A percentile compares a stretch with the other conserved stretches of the same genome.
Evolutionary conservation across 2,113 vertebrate genomes (phyloP).

Genomic region (Noctilio leporinus): DNA sequence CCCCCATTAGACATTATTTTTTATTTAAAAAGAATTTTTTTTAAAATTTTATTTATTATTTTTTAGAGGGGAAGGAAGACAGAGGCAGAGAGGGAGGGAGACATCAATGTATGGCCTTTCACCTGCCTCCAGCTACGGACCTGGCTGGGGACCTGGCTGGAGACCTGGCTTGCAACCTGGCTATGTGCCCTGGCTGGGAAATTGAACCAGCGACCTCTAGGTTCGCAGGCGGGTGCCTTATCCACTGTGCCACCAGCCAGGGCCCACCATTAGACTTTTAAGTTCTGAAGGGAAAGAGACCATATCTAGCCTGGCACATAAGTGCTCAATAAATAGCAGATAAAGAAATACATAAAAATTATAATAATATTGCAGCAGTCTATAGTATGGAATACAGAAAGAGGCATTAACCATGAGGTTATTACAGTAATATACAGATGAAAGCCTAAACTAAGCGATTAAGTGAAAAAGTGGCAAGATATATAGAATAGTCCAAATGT

Average conservation of each 20-base stretch:
- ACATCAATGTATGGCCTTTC: too few relatives aligned
- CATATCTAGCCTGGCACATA: neutral
- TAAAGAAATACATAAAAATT: neutral
- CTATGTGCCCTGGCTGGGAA: too few relatives aligned
- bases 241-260: too few relatives aligned
- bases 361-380: neutral
- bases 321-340: neutral
- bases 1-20: neutral
- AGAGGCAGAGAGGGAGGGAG: too few relatives aligned
- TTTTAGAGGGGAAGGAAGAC: too few relatives aligned
- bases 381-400: neutral
- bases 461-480: neutral
- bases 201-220: too few relatives aligned
- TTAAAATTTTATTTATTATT: too few relatives aligned
- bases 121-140: too few relatives aligned
- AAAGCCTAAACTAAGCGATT: slow-evolving; percentile 7
- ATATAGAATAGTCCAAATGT: slow-evolving; percentile 1
- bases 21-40: too few relatives aligned
- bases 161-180: too few relatives aligned
- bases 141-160: too few relatives aligned
- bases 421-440: neutral
- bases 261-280: neutral
- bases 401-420: slow-evolving; percentile 5
- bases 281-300: neutral
- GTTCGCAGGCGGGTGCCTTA: too few relatives aligned